Conservation (phyloP, 1,140 invertebrate species). For the Dreissena rostriformis region DNA sequence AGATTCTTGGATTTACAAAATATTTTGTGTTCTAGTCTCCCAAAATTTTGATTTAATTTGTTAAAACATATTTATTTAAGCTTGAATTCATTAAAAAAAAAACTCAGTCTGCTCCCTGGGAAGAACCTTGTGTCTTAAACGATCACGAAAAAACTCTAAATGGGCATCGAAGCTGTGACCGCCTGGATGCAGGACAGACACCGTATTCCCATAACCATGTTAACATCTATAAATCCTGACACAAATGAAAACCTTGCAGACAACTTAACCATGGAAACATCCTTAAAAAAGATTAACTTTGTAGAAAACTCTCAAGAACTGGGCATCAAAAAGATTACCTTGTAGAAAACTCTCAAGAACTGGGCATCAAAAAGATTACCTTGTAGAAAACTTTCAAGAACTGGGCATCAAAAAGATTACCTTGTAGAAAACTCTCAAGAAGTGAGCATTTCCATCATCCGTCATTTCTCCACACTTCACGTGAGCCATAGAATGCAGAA, state of each 20-base stretch:
- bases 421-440: conserved; percentile 78
- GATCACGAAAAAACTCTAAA: no score
- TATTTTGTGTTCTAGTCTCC: no score
- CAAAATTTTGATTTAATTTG: no score
- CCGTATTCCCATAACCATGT: no score
- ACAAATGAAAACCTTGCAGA: conserved; percentile 78
- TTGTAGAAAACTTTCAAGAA: conserved; percentile 78
- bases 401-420: conserved; percentile 64
- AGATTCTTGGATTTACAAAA: no score
- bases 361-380: conserved; percentile 73
- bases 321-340: conserved; percentile 71
- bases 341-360: conserved; percentile 78
- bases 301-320: conserved; percentile 77
- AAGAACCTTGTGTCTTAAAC: no score
- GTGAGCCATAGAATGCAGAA: conserved; percentile 77
- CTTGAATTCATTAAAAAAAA: no score
- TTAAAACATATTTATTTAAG: no score
- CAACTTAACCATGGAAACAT: conserved; percentile 74
- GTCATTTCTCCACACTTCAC: conserved; percentile 76
- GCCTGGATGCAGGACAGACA: no score
- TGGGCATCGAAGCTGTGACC: no score
- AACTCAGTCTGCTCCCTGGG: no score
- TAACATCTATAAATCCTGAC: no score
- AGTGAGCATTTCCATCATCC: conserved; percentile 76
- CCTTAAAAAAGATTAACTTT: conserved; percentile 75